Conservation (phyloP, 2,113 vertebrate genomes). For the Nyctibius bracteatus region DNA sequence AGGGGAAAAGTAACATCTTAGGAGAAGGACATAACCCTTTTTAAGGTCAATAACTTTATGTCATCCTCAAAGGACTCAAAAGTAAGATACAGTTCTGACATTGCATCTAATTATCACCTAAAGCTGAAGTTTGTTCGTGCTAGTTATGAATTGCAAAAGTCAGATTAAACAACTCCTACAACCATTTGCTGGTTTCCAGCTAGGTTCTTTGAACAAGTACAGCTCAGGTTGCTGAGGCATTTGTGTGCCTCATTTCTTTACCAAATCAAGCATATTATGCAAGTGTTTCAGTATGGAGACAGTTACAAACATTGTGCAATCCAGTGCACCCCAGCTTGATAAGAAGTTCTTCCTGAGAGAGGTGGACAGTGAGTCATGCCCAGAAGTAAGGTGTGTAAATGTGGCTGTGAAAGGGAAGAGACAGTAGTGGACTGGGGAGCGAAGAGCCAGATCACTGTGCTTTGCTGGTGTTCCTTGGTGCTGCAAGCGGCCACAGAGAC, state of each 20-base stretch:
- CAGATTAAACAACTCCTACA: not conserved
- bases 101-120: not conserved
- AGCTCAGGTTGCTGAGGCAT: not conserved
- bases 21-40: not conserved
- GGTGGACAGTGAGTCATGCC: not conserved
- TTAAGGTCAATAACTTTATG: not conserved
- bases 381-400: not conserved
- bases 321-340: not conserved
- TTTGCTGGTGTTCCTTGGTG: not conserved
- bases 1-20: not conserved
- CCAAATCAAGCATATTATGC: not conserved
- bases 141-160: not conserved
- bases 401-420: not conserved
- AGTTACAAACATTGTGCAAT: not conserved
- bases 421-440: fast-evolving
- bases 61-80: not conserved
- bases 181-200: not conserved
- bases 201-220: not conserved
- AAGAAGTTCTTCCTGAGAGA: not conserved
- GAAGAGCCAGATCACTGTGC: fast-evolving
- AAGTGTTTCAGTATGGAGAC: not conserved
- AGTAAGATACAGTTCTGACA: not conserved
- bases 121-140: not conserved
- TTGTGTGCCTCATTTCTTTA: not conserved
- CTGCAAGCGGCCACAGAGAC: not conserved